These are phyloP conservation scores for Acrobeloides nanus DNA, from an alignment of 2,888 invertebrate species.

Conservation along the genomic window DNA sequence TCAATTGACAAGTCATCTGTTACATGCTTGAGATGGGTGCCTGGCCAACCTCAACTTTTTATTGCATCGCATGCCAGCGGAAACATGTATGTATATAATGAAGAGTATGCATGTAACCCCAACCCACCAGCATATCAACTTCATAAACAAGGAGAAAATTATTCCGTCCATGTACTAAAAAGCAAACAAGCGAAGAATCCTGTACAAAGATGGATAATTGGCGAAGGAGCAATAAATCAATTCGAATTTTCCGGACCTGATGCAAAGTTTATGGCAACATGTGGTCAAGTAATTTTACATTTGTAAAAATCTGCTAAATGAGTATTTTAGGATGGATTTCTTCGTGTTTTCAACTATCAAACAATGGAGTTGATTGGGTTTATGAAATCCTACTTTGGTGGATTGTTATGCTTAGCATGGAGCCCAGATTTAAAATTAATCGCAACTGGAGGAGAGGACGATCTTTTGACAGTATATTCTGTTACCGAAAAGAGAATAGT, in stretches of 20 bases:
- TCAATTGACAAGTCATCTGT: constrained; percentile 86
- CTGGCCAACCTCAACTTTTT: constrained; percentile 82
- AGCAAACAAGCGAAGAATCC: constrained; percentile 89
- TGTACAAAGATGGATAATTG: constrained; percentile 65
- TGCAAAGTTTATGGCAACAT: constrained; percentile 79
- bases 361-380: constrained; percentile 89
- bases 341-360: constrained; percentile 91
- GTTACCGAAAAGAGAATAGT: constrained; percentile 72
- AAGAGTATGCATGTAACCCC: constrained; percentile 81
- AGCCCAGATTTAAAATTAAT: constrained; percentile 73
- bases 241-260: constrained; percentile 88
- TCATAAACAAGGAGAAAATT: constrained; percentile 67
- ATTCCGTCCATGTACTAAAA: constrained; percentile 86
- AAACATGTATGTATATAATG: constrained; percentile 92
- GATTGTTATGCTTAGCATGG: constrained; percentile 94
- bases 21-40: constrained; percentile 95
- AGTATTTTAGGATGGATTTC: constrained; percentile 66
- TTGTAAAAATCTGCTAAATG: too few relatives aligned
- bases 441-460: constrained; percentile 95
- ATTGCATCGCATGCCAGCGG: constrained; percentile 89
- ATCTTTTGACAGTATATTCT: constrained; percentile 93
- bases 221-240: constrained; percentile 70
- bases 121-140: constrained; percentile 82
- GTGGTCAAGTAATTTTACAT: constrained; percentile 66
- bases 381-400: constrained; percentile 82